Evolutionary conservation across 2,113 vertebrate species (phyloP).

Genomic region (Trachemys scripta): DNA sequence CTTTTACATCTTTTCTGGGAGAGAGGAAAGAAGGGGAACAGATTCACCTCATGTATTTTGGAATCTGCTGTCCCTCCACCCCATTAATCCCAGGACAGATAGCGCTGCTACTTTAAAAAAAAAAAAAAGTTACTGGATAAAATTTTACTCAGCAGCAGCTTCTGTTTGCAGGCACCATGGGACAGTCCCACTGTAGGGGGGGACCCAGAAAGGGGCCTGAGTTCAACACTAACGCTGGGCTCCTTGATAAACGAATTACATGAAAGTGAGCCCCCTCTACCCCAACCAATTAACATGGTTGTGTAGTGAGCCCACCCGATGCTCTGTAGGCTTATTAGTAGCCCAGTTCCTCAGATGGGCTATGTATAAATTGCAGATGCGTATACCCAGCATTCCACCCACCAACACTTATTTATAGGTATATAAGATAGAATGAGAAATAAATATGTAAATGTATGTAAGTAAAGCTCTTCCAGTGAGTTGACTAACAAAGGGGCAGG

Average conservation of each 20-base stretch:
- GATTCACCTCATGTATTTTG: background rate
- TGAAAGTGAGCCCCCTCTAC: background rate
- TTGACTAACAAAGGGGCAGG: slow-evolving; percentile 29
- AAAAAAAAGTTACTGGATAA: background rate
- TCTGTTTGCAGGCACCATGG: slow-evolving; percentile 9
- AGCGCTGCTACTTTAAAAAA: slow-evolving; percentile 2
- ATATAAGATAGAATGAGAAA: slow-evolving; percentile 29
- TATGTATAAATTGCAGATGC: slow-evolving; percentile 8
- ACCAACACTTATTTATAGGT: background rate
- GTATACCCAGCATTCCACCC: background rate
- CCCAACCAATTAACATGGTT: background rate
- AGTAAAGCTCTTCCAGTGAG: background rate
- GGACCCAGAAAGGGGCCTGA: background rate
- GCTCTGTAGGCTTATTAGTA: background rate
- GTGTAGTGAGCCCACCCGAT: background rate
- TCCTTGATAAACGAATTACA: background rate
- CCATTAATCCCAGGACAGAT: background rate
- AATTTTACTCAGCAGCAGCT: background rate
- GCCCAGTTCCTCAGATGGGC: slow-evolving; percentile 10
- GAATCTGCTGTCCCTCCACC: background rate
- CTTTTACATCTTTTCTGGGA: background rate
- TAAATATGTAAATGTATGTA: slow-evolving; percentile 25
- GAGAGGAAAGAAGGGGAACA: background rate
- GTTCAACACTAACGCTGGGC: background rate
- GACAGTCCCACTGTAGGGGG: background rate